Base-by-base conservation (phyloP, 2,113 vertebrate genomes). In the Zapornia atra region DNA sequence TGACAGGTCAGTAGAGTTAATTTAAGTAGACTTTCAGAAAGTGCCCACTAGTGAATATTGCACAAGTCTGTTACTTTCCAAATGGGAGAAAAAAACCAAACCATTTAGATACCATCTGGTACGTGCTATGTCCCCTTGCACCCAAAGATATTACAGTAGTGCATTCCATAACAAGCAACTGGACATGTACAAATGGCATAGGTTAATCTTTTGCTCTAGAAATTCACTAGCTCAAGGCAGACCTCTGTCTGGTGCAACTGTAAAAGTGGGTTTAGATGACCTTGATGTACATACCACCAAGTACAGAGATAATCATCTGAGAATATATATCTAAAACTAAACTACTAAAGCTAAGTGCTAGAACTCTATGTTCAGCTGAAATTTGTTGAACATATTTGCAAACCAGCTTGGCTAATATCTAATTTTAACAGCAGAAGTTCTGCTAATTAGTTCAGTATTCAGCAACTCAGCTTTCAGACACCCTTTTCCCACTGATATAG, bases 341-440 rank as follows among this genome's bases (percentile, higher is more conserved):
- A 71, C 16, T 72, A 56, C 72, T 57, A 44, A 50, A 90, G 36
- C 46, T 80, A 77, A 88, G 60, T 90, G 31, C 29, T 91, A 59
- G 31, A 88, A n/a, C 36, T 79, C 19, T 65, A 21, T 29, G 36
- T 88, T 93, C 57, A 80, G 59, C 24, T 81, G 84, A 92, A 91
- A 85, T 79, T 82, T 81, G 9, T 38, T 68, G 42, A 96, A 82
- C n/a, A 20, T 57, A 87, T 85, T 91, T 95, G 78, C 73, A 92
- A 82, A 86, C 26, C 60, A 86, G 75, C 46, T 94, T 92, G 82
- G 21, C 26, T 92, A 86, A 86, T 70, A 86, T 46, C 79, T 96
- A 90, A 90, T 92, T 96, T 96, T 96, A 94, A 90, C 82, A 66
- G 66, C n/a, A 90, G n/a, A 91, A 93, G 12, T 86, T 88, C 46